Evolutionary conservation across 2,797 vertebrate species (phyloP), one percentile per base, ranked within the genome.

Genomic region (Otus scops): DNA sequence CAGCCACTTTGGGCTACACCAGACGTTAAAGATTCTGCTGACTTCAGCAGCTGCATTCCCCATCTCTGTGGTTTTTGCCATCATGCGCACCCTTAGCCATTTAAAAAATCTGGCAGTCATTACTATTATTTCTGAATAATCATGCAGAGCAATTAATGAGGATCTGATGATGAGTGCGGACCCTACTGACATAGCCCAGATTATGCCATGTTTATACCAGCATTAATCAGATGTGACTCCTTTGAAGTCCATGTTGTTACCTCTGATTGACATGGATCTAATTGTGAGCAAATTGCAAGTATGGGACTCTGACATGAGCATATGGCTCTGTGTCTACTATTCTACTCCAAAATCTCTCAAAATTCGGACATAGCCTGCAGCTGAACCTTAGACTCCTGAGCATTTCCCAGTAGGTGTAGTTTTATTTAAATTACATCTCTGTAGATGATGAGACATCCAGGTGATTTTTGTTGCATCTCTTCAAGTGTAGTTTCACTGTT

Each of bases 21-120:
- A 77, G 56, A 70, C n/a, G 41, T n/a, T 41, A 18, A 80, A 50
- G 79, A 70, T 43, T 43, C 41, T 43, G 32, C 64, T 81, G 86
- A 86, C 18, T 43, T 18, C 88, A 73, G 89, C 54, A 85, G 36
- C 47, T 67, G 5, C 19, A 6, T 64, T 87, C 67, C 63, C 30
- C 67, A 79, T 89, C 73, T 94, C 77, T 45, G 59, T 50, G 19
- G 17, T 76, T 51, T 95, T 89, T 75, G 54, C 84, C 38, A 75
- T 81, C 75, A 47, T 48, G 59, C 4, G 14, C 41, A 36, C 48
- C 53, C 63, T 70, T 77, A 56, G 26, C 30, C 87, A 32, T 90
- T 83, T 15, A 63, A 91, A 89, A 75, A 39, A 30, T 61, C 47
- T 90, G 85, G 76, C 34, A 65, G 47, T 47, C 41, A 34, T 83